Base-by-base conservation (phyloP, 2,113 vertebrate species). In the Syngnathus scovelli region DNA sequence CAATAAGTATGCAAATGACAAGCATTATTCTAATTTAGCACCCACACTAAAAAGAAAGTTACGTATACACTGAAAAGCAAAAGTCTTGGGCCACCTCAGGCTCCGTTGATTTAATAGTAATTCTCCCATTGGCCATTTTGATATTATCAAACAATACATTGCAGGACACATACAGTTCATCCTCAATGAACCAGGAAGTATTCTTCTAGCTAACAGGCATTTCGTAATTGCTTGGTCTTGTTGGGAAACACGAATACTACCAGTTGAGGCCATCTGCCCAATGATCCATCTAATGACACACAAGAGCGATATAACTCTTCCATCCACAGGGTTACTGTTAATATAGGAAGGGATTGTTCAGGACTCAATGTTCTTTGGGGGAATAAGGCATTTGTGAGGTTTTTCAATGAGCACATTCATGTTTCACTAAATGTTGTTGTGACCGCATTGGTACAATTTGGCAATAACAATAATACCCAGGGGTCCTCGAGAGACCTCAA, bases 401-500 rank as follows among this genome's bases (percentile, higher is more conserved):
- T 23, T 55, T 55, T 27, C 11, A 21, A 18, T 36, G 15, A 59
- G 15, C 13, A 36, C 56, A 59, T n/a, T 2, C 6, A 51, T n/a
- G 7, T 51, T 51, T 51, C 7, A n/a, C 19, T 52, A 21, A 52
- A 52, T 10, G 19, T 52, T 21, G 10, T n/a, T 52, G 1, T 10
- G 19, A 52, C 19, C n/a, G 8, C 49, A 21, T 21, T 21, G 19
- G 19, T 21, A 52, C 8, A 48, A 18, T 66, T 81, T 78, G 72
- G 82, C 71, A 79, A 74, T 71, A 43, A 66, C 41, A 67, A 72
- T 66, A 63, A 80, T 66, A 71, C 64, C 13, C 5, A 5, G 21
- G 55, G 76, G 68, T 74, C 61, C 56, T 83, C 54, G 83, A 85
- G 82, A 90, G 83, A 86, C 82, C 64, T 78, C 72, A 44, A 85